Evolutionary conservation across 1,140 invertebrate genomes (phyloP).

Genomic region (Drosophila novamexicana): DNA sequence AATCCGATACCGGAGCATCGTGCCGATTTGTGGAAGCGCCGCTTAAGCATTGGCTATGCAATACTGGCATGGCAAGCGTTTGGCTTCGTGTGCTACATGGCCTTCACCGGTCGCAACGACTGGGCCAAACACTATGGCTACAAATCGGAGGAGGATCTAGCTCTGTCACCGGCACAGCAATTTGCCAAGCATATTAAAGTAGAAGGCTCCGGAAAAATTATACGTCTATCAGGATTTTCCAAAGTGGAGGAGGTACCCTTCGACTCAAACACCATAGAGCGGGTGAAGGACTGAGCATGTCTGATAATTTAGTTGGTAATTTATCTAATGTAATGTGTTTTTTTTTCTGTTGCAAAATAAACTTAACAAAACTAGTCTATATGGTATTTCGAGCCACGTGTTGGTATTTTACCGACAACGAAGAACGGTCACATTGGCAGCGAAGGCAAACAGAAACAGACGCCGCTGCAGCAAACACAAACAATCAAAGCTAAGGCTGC

Average conservation of each 20-base stretch:
- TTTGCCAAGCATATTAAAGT: constrained; percentile 76
- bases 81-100: constrained; percentile 86
- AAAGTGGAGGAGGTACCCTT: constrained; percentile 77
- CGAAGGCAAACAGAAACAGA: constrained; percentile 45
- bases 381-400: background rate
- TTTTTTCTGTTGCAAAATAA: constrained; percentile 40
- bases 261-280: constrained; percentile 42
- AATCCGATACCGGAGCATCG: constrained; percentile 86
- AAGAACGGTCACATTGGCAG: constrained; percentile 30
- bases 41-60: constrained; percentile 87
- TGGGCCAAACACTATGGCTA: constrained; percentile 88
- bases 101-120: constrained; percentile 86
- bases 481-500: constrained; percentile 43
- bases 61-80: constrained; percentile 88
- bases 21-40: constrained; percentile 86
- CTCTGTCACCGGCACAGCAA: constrained; percentile 85
- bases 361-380: constrained; percentile 24
- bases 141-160: constrained; percentile 86
- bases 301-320: constrained; percentile 22
- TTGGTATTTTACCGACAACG: constrained; percentile 7
- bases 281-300: constrained; percentile 46
- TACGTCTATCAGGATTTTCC: constrained; percentile 74
- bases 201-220: constrained; percentile 79
- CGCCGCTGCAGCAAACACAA: constrained; percentile 49
- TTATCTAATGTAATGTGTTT: constrained; percentile 17